phyloP scores from a whole-genome alignment of 2,797 vertebrate genomes.

The Zenarchopterus dispar region DNA sequence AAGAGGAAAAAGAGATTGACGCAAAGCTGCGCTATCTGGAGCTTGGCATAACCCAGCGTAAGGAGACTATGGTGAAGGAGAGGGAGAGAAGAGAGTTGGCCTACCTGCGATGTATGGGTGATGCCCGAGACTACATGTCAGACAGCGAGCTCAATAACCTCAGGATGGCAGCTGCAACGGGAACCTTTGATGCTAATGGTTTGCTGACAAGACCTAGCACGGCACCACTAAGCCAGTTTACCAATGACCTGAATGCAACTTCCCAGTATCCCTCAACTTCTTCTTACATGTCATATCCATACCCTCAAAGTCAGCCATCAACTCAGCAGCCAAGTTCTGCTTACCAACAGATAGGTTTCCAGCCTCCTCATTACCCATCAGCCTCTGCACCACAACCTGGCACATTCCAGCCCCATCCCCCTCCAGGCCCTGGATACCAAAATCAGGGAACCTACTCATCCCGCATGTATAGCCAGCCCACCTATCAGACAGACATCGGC shows the following conservation, averaged over 20 bases:
- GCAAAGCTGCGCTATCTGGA: slow-evolving; percentile 97
- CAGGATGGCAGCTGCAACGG: slow-evolving; percentile 80
- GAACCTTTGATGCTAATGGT: slow-evolving; percentile 83
- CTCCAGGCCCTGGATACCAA: slow-evolving; percentile 87
- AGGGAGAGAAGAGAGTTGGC: slow-evolving; percentile 89
- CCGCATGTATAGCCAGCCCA: slow-evolving; percentile 81
- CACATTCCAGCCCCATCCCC: slow-evolving; percentile 88
- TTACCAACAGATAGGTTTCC: slow-evolving; percentile 89
- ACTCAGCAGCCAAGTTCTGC: slow-evolving; percentile 80
- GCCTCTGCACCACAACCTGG: slow-evolving; percentile 89
- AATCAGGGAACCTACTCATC: slow-evolving; percentile 85
- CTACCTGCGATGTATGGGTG: slow-evolving; percentile 90
- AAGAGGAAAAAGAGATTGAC: slow-evolving; percentile 99
- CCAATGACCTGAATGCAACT: slow-evolving; percentile 79
- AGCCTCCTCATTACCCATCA: slow-evolving; percentile 85
- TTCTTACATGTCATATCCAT: slow-evolving; percentile 88
- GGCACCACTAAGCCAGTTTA: slow-evolving; percentile 86
- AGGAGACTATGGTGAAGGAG: slow-evolving; percentile 95
- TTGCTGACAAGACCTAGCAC: slow-evolving; percentile 85
- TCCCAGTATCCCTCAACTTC: slow-evolving; percentile 85
- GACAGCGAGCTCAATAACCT: slow-evolving; percentile 98
- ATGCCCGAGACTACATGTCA: slow-evolving; percentile 95
- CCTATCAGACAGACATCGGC: slow-evolving; percentile 88
- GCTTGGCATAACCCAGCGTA: slow-evolving; percentile 95
- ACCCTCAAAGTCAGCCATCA: slow-evolving; percentile 84